Base-by-base conservation (phyloP, 2,888 invertebrate species). In the Acleris literana region DNA sequence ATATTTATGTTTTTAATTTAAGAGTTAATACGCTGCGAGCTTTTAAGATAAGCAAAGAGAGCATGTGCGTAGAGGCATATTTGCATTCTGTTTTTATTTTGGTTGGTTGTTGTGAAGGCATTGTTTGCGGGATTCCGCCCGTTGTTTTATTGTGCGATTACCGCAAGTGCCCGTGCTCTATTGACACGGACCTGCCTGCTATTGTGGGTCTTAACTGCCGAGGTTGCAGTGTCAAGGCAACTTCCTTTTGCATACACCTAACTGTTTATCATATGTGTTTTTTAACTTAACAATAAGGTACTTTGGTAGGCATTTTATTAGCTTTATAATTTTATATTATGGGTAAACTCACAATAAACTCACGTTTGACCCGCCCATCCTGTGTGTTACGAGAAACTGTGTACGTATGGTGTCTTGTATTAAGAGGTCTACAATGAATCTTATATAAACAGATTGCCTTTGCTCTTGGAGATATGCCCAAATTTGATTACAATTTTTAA, bases 161-260 rank as follows among this genome's bases (percentile, higher is more conserved):
- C 78, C 78, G 81, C 79, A 82, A 82, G 77, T 79, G 83, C 75
- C 80, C 82, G 79, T 84, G 83, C 81, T 83, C 83, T 82, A 83
- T 85, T 87, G 86, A 87, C 85, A 83, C 78, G 72, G 74, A 76
- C 75, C 75, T 76, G 78, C 75, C 75, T 76, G 78, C 81, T 79
- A 85, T 86, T 86, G 86, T 84, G 82, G 79, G 71, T 13, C 73
- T 53, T 76, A 74, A 75, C 75, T 75, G 77, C 72, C 75, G 82
- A 83, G 84, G 87, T 82, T 84, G 84, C 84, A 86, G 79, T 87
- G 88, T 88, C 87, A 89, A 88, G 88, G 88, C 76, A 79, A 77
- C 77, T 77, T 74, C 74, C 71, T 76, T 74, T 74, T 72, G 70
- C 74, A 72, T 73, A 72, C 22, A 59, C 55, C 63, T 63, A 55